Conservation (phyloP, 1,140 invertebrate species). For the Phenacoccus solenopsis region DNA sequence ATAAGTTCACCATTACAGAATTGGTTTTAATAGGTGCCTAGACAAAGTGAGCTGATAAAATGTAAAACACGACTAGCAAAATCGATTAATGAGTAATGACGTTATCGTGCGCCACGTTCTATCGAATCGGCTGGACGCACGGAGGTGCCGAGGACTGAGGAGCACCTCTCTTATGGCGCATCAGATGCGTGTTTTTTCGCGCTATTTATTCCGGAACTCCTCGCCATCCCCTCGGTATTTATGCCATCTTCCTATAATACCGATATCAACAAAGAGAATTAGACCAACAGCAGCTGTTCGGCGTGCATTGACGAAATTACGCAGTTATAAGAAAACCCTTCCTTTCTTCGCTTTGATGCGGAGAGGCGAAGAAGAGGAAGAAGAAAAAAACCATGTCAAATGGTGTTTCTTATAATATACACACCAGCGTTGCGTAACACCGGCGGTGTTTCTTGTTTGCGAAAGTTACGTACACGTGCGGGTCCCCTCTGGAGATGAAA, state of each 20-base stretch:
- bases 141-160: too few species aligned
- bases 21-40: neutral
- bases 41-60: too few species aligned
- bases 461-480: neutral
- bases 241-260: too few species aligned
- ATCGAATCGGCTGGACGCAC: too few species aligned
- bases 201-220: too few species aligned
- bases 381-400: neutral
- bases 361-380: neutral
- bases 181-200: too few species aligned
- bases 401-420: neutral
- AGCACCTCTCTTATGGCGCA: too few species aligned
- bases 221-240: too few species aligned
- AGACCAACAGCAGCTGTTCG: neutral
- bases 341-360: neutral
- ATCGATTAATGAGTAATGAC: too few species aligned
- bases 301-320: neutral
- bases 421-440: neutral
- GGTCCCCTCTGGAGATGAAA: neutral
- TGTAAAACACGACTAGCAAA: too few species aligned
- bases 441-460: neutral
- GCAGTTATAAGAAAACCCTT: neutral
- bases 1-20: neutral
- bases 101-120: too few species aligned
- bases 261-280: neutral